Base-by-base conservation (phyloP, 2,888 invertebrate genomes). In the Drosophila colorata region DNA sequence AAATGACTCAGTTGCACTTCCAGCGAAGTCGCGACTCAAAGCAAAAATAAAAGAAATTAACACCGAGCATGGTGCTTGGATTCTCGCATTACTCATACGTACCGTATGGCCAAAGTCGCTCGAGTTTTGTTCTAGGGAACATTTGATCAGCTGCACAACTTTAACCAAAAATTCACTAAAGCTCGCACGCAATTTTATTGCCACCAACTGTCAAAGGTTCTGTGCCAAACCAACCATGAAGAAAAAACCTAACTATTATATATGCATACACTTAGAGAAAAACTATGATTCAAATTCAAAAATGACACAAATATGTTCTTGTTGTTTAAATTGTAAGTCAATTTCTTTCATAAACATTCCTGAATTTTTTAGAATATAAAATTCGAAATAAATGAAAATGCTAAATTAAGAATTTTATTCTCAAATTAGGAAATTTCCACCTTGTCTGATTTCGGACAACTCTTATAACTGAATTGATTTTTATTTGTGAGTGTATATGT, bases 51-150 rank as follows among this genome's bases (percentile, higher is more conserved):
- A 69, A 63, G 78, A 88, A 88, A 76, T 69, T 23, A 71, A 65
- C 65, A 79, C 69, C 69, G 23, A 48, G 37, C 28, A 38, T 33
- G 20, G 13, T 37, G 49, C 51, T 49, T 52, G 37, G 37, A 60
- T 68, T 44, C 53, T 88, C 60, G 44, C 35, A 86, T 83, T 83
- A 83, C 83, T 86, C 88, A 83, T 78, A 85, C 83, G 83, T 79
- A 87, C 67, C 71, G 52, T 71, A 31, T 25, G 31, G 43, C 60
- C 47, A 44, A 47, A 35, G 55, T 48, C 46, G 46, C 56, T 65
- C 25, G 38, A 64, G 31, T 64, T 65, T 23, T 53, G 41, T 75
- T 79, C 68, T 55, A 52, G 25, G 14, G 40, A 65, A 73, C 47
- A 37, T 57, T 40, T 33, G 69, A 69, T 31, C 60, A 63, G 49